These are phyloP conservation scores for Cyprinus carpio DNA, from an alignment of 2,113 vertebrate genomes.

Conservation along the genomic window DNA sequence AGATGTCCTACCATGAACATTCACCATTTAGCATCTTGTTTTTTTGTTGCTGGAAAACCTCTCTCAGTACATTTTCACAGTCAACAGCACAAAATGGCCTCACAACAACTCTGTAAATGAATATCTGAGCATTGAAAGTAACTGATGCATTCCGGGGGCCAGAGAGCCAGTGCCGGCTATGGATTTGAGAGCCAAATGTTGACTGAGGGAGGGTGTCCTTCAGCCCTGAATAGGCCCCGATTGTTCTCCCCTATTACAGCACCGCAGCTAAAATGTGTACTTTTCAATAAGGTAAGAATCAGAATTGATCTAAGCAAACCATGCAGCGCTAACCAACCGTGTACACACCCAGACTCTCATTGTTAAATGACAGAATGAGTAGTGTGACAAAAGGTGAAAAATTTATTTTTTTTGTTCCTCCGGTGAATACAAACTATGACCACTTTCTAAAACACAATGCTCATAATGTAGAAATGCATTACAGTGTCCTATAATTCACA, in stretches of 20 bases:
- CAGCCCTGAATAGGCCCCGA: slow-evolving; percentile 64
- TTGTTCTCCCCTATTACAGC: slow-evolving; percentile 71
- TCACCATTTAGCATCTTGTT: slow-evolving; percentile 3
- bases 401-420: neutral
- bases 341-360: slow-evolving; percentile 50
- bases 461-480: slow-evolving; percentile 32
- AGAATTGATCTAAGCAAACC: slow-evolving; percentile 70
- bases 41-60: neutral
- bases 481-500: slow-evolving; percentile 35
- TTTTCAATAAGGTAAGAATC: slow-evolving; percentile 64
- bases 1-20: neutral
- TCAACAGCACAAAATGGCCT: slow-evolving; percentile 7
- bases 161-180: slow-evolving; percentile 53
- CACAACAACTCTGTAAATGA: slow-evolving; percentile 40
- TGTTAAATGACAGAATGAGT: slow-evolving; percentile 50
- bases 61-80: neutral
- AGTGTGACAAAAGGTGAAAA: slow-evolving; percentile 41
- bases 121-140: slow-evolving; percentile 49
- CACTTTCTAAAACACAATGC: slow-evolving; percentile 38
- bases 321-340: slow-evolving; percentile 40
- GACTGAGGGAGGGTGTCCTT: slow-evolving; percentile 71
- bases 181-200: slow-evolving; percentile 65
- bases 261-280: slow-evolving; percentile 60
- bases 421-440: neutral
- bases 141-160: slow-evolving; percentile 49